Base-by-base conservation (phyloP, 2,888 invertebrate genomes). In the Dione vanillae region DNA sequence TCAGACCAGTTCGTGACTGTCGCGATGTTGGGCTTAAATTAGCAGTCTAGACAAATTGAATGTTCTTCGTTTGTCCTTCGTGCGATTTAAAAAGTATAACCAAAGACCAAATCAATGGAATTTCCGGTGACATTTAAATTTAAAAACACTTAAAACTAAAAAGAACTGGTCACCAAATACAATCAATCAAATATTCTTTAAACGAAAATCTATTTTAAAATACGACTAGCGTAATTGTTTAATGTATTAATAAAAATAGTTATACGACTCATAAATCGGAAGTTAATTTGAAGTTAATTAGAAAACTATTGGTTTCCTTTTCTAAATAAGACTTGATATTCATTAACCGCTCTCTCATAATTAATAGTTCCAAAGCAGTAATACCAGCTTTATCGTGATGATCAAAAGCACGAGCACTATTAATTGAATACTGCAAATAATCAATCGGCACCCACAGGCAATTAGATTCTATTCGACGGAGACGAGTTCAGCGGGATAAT, bases 371-470 rank as follows among this genome's bases (percentile, higher is more conserved):
- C 56, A 65, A 72, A 72, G 67, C 58, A 65, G 74, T 68, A 71
- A 68, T 65, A 58, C 65, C 45, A 54, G 70, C 68, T 69, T 71
- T 71, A 72, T 86, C 83, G 80, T 83, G 80, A 80, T 76, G 79
- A 77, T 75, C 66, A 59, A 59, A 85, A 86, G 85, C 89, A 91
- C 87, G 89, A 87, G 83, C 79, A 78, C 85, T 83, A 87, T 89
- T 88, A 89, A 90, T 90, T 85, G 85, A 85, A 86, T 85, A 88
- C 86, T 85, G 89, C 87, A 83, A 86, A 86, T 86, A 86, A 89
- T 89, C 85, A 87, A 86, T 85, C 85, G 85, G 85, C 85, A 86
- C 84, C 85, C 85, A 81, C 79, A 75, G 83, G 84, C 84, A 83
- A 87, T 87, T 85, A 84, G 78, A 80, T 78, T 74, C 81, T 83